These are phyloP conservation scores for Mythimna loreyi DNA, from an alignment of 2,888 invertebrate genomes.

Conservation along the genomic window DNA sequence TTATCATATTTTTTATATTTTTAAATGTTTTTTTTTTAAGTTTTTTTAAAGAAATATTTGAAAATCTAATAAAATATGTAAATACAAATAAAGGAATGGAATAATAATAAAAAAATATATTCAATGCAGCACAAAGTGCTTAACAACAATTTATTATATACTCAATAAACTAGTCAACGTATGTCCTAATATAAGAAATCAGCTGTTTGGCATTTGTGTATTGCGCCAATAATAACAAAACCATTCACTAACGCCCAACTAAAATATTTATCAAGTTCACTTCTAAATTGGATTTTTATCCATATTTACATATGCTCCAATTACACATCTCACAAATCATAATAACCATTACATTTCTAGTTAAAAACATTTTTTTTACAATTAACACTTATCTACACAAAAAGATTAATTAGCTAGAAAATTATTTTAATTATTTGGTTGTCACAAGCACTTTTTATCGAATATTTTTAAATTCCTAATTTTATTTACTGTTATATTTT, in stretches of 20 bases:
- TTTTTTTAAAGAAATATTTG: too few species aligned
- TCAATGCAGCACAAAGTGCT: not conserved
- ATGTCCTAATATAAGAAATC: slow-evolving; percentile 3
- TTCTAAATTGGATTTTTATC: not conserved
- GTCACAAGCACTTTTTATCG: slow-evolving; percentile 50
- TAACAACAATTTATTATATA: not conserved
- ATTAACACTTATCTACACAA: slow-evolving; percentile 1
- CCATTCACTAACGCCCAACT: slow-evolving; percentile 17
- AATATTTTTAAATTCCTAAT: slow-evolving; percentile 11
- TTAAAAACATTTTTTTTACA: not conserved
- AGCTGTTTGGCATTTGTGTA: slow-evolving; percentile 7
- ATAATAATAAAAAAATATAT: not conserved
- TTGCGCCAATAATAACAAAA: slow-evolving; percentile 20
- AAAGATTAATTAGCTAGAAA: slow-evolving; percentile 6
- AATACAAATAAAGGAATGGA: too few species aligned
- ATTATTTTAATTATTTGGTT: too few species aligned
- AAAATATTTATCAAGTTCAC: slow-evolving; percentile 3
- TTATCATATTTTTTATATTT: too few species aligned
- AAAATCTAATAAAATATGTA: too few species aligned
- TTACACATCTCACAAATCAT: not conserved
- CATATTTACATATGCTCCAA: slow-evolving; percentile 1
- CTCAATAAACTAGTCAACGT: not conserved
- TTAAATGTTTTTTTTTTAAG: too few species aligned
- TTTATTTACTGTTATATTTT: not conserved
- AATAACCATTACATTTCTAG: not conserved